A percentile compares a stretch with the other conserved stretches of the same genome.
phyloP scores from a whole-genome alignment of 2,113 vertebrate genomes.

The Excalfactoria chinensis region DNA sequence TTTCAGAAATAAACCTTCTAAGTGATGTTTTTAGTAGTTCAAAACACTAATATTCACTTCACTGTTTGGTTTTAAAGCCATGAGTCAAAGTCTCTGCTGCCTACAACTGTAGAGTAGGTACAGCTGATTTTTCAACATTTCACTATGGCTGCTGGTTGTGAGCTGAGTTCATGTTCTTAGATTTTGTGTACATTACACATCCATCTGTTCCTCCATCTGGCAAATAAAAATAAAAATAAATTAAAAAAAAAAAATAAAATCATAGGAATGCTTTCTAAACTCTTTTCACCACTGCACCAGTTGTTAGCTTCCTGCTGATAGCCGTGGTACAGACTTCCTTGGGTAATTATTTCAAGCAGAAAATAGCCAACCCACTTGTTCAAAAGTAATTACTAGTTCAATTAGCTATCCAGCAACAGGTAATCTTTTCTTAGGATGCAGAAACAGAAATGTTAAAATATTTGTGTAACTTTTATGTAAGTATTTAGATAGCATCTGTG shows the following conservation, averaged over 20 bases:
- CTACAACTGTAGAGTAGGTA: neutral
- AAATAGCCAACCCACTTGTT: constrained; percentile 70
- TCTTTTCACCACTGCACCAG: constrained; percentile 51
- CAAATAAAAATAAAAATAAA: neutral
- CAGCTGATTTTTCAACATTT: constrained; percentile 13
- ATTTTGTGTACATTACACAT: constrained; percentile 57
- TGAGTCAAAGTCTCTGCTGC: neutral
- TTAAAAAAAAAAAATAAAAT: neutral
- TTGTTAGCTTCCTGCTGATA: constrained; percentile 72
- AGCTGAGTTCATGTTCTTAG: constrained; percentile 43
- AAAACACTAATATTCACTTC: neutral
- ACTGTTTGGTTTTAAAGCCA: neutral
- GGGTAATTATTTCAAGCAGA: constrained; percentile 72
- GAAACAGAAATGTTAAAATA: constrained; percentile 8
- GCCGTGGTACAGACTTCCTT: constrained; percentile 46
- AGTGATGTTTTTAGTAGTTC: neutral
- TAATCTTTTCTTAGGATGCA: constrained; percentile 11
- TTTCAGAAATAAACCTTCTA: neutral
- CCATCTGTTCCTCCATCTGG: constrained; percentile 77
- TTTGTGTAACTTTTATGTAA: neutral
- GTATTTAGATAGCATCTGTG: constrained; percentile 10
- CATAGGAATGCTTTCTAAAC: constrained; percentile 22
- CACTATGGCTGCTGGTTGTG: constrained; percentile 12
- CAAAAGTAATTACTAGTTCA: constrained; percentile 75
- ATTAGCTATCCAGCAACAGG: constrained; percentile 66